Evolutionary conservation across 2,113 vertebrate species (phyloP).

Genomic region (Engraulis encrasicolus): DNA sequence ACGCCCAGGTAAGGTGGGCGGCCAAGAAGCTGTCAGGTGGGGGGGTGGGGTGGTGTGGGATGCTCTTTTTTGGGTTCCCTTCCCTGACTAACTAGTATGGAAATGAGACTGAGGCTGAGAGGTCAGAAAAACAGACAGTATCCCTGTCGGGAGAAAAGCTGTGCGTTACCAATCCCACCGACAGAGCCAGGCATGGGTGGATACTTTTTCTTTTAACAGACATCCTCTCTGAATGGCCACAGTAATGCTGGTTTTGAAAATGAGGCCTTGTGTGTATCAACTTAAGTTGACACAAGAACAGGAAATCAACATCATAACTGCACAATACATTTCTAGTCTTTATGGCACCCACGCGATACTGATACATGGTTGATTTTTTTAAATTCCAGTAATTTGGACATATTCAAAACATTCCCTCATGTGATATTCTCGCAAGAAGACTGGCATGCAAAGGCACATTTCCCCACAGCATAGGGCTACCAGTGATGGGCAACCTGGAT

Average conservation of each 20-base stretch:
- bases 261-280: neutral
- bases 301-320: neutral
- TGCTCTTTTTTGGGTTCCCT: conserved; percentile 35
- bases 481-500: too few relatives aligned
- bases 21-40: conserved; percentile 44
- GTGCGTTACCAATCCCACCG: neutral
- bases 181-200: neutral
- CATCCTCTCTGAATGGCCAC: neutral
- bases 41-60: too few relatives aligned
- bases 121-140: conserved; percentile 21
- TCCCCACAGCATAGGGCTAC: neutral
- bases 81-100: conserved; percentile 37
- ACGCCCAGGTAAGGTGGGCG: conserved; percentile 43
- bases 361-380: neutral
- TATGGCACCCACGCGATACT: neutral
- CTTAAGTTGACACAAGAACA: too few relatives aligned
- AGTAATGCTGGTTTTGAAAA: neutral
- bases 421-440: neutral
- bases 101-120: conserved; percentile 3
- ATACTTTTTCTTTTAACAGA: neutral
- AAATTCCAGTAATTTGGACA: neutral
- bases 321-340: neutral
- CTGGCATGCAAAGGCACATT: neutral
- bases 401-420: neutral
- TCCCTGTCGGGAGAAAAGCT: conserved; percentile 37